phyloP scores from a whole-genome alignment of 2,888 invertebrate genomes.

The Meghimatium bilineatum region DNA sequence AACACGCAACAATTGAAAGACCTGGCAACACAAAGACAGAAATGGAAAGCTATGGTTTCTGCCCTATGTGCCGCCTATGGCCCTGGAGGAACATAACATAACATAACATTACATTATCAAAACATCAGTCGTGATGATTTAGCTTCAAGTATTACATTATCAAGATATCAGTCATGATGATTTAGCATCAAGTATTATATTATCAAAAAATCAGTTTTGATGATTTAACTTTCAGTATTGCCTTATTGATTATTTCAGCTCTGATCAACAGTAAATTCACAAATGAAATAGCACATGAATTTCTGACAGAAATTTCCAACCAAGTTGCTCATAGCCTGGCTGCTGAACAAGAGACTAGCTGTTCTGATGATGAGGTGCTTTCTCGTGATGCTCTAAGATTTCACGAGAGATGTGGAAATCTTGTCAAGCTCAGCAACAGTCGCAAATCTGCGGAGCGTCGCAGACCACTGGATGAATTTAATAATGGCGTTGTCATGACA shows the following conservation, averaged over 20 bases:
- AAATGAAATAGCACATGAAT: slow-evolving; percentile 73
- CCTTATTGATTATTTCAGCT: slow-evolving; percentile 29
- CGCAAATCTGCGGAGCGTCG: slow-evolving; percentile 73
- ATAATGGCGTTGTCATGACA: slow-evolving; percentile 77
- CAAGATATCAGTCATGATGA: too few species aligned
- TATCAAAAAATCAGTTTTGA: too few species aligned
- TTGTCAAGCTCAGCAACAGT: slow-evolving; percentile 83
- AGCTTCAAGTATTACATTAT: too few species aligned
- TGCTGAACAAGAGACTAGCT: slow-evolving; percentile 30
- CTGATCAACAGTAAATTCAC: slow-evolving; percentile 56
- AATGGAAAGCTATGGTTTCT: too few species aligned
- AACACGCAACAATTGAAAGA: too few species aligned
- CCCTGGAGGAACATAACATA: too few species aligned
- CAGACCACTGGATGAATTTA: slow-evolving; percentile 76
- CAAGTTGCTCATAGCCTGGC: slow-evolving; percentile 68
- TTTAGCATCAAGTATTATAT: too few species aligned
- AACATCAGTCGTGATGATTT: too few species aligned
- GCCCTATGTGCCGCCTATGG: too few species aligned
- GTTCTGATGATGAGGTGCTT: slow-evolving; percentile 37
- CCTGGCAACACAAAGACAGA: too few species aligned
- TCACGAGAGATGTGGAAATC: slow-evolving; percentile 90
- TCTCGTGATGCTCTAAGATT: slow-evolving; percentile 81
- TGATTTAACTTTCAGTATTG: not conserved
- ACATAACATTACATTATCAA: too few species aligned
- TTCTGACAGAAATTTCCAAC: slow-evolving; percentile 68